Percentiles rank a stretch among this genome's conserved stretches.
Evolutionary conservation across 2,797 vertebrate species (phyloP).

Genomic region (Botia almorhae): DNA sequence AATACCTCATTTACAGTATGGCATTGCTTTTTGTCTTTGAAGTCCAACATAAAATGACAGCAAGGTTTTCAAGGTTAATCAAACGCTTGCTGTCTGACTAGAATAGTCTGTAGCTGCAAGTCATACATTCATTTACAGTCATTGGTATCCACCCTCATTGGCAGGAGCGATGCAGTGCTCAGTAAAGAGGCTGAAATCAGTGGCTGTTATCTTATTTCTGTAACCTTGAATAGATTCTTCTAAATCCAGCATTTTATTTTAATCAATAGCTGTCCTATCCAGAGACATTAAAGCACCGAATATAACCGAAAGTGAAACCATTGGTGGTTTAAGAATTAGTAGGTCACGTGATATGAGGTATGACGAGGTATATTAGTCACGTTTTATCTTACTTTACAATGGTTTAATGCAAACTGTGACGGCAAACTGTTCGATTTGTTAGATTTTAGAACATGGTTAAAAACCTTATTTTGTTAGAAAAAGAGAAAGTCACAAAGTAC

Average conservation of each 20-base stretch:
- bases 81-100: background rate
- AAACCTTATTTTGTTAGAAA: too few species aligned
- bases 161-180: background rate
- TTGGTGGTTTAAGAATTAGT: background rate
- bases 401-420: background rate
- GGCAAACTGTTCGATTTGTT: too few species aligned
- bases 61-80: background rate
- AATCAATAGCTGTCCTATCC: background rate
- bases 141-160: background rate
- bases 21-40: background rate
- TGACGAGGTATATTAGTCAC: background rate
- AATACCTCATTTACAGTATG: too few species aligned
- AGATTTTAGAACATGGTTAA: too few species aligned
- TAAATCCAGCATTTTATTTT: background rate
- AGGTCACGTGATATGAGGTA: background rate
- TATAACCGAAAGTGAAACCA: conserved; percentile 28
- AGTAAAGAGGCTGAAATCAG: background rate
- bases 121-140: background rate
- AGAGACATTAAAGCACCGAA: background rate
- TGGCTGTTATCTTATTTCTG: background rate
- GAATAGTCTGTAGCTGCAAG: background rate
- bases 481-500: too few species aligned
- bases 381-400: background rate
- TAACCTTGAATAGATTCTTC: background rate
- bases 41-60: background rate